Conservation (phyloP, 1,140 invertebrate species). For the Archegozetes longisetosus region DNA sequence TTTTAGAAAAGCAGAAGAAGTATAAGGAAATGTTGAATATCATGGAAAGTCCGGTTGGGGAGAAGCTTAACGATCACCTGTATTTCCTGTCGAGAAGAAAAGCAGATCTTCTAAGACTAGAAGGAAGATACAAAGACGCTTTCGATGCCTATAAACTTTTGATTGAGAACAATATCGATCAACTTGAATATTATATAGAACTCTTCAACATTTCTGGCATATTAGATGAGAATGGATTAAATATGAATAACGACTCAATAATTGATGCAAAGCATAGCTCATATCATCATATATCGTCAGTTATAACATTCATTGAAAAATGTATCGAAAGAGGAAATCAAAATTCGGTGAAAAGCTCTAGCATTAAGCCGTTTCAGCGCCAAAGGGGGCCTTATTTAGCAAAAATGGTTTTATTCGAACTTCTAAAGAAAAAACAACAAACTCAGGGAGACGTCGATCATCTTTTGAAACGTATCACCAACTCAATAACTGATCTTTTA, state of each 20-base stretch:
- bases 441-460: constrained; percentile 4
- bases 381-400: constrained; percentile 63
- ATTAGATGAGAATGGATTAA: constrained; percentile 4
- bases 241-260: neutral
- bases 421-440: constrained; percentile 29
- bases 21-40: constrained; percentile 62
- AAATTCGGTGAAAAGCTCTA: neutral
- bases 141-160: constrained; percentile 44
- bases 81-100: constrained; percentile 41
- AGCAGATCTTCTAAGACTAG: constrained; percentile 51
- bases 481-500: constrained; percentile 37
- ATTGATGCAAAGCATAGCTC: constrained; percentile 1
- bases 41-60: constrained; percentile 52
- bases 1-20: constrained; percentile 65
- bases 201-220: constrained; percentile 7
- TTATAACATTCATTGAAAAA: constrained; percentile 1
- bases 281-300: neutral
- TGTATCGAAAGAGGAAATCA: neutral
- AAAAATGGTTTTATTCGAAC: constrained; percentile 52
- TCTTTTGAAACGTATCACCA: constrained; percentile 11
- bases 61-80: constrained; percentile 21
- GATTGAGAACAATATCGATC: constrained; percentile 16
- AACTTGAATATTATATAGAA: constrained; percentile 17
- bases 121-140: constrained; percentile 51
- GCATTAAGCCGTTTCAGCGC: too few species aligned